Conservation (phyloP, 2,888 invertebrate genomes). For the Tribolium freemani region DNA sequence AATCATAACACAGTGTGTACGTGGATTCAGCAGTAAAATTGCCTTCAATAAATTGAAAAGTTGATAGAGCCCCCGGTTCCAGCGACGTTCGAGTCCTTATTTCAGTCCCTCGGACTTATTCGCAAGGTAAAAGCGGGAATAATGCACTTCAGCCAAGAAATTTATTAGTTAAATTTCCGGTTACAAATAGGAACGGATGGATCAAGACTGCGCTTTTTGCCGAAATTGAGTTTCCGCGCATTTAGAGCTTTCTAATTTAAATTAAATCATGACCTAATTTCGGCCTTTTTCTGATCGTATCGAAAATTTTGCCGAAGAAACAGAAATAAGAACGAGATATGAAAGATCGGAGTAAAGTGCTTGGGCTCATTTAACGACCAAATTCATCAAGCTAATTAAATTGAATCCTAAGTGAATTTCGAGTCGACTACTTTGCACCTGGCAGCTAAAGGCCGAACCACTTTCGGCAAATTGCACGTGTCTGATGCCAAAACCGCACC, state of each 20-base stretch:
- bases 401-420: slow-evolving; percentile 52
- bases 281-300: slow-evolving; percentile 9
- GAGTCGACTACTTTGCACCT: slow-evolving; percentile 34
- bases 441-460: slow-evolving; percentile 37
- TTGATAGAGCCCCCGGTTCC: slow-evolving; percentile 13
- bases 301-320: background rate
- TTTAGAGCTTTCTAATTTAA: slow-evolving; percentile 13
- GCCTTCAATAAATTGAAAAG: slow-evolving; percentile 29
- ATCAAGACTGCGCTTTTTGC: slow-evolving; percentile 16
- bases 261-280: slow-evolving; percentile 13
- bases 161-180: slow-evolving; percentile 43
- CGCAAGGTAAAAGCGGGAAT: slow-evolving; percentile 28
- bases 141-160: slow-evolving; percentile 36
- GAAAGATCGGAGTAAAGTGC: slow-evolving; percentile 36
- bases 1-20: slow-evolving; percentile 18
- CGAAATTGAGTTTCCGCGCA: slow-evolving; percentile 5
- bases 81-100: slow-evolving; percentile 20
- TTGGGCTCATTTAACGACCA: slow-evolving; percentile 48
- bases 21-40: slow-evolving; percentile 15
- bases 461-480: slow-evolving; percentile 33
- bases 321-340: slow-evolving; percentile 9
- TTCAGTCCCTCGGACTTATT: slow-evolving; percentile 28
- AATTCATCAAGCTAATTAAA: slow-evolving; percentile 54
- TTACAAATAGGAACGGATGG: slow-evolving; percentile 36
- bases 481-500: slow-evolving; percentile 28